These are phyloP conservation scores for Cryptotermes secundus DNA, from an alignment of 1,140 invertebrate species.

Conservation along the genomic window DNA sequence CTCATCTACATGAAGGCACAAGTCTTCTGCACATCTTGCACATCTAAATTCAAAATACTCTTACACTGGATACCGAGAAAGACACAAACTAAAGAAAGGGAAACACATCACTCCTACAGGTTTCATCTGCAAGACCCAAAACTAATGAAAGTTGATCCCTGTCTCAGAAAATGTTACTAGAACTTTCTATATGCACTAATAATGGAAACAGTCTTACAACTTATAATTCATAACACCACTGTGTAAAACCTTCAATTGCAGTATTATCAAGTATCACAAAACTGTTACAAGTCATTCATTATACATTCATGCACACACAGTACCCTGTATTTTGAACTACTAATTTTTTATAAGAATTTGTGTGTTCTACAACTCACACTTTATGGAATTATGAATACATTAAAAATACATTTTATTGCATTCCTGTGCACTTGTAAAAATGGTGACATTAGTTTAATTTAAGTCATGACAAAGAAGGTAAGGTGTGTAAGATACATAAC, in stretches of 20 bases:
- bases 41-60: too few relatives aligned
- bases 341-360: not conserved
- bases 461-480: not conserved
- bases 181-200: not conserved
- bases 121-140: not conserved
- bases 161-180: not conserved
- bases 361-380: not conserved
- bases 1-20: too few relatives aligned
- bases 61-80: too few relatives aligned
- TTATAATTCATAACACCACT: not conserved
- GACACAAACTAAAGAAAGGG: too few relatives aligned
- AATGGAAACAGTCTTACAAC: not conserved
- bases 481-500: not conserved
- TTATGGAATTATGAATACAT: not conserved
- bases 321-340: not conserved
- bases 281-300: not conserved
- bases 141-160: not conserved
- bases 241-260: slow-evolving; percentile 3
- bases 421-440: not conserved
- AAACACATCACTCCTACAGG: too few relatives aligned
- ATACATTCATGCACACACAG: not conserved
- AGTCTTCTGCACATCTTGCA: too few relatives aligned
- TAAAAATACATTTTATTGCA: slow-evolving; percentile 1
- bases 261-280: not conserved
- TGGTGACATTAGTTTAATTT: not conserved